Base-by-base conservation (phyloP, 2,888 invertebrate species). In the Merodon equestris region DNA sequence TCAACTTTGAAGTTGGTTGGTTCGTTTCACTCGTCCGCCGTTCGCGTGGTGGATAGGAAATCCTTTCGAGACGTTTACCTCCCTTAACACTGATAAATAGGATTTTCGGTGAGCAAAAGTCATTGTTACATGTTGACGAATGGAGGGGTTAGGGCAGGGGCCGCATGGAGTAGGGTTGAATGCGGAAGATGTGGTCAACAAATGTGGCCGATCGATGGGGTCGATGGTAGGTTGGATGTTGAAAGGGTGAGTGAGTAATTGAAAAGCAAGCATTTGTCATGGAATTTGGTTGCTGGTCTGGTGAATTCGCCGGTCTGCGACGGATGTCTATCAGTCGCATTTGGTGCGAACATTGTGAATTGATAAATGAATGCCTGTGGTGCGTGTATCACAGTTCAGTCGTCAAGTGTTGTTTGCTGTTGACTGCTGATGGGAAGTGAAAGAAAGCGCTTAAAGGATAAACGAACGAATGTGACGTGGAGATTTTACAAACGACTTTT, bases 191-290 rank as follows among this genome's bases (percentile, higher is more conserved):
- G 40, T 56, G 34, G 40, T 50, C 40, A 42, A 17, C 9, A 27
- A 27, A 27, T 27, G 40, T 38, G 38, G 10, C 17, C 4, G 56
- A 10, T 1, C 38, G n/a, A 38, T 14, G 45, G 57, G 51, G 13
- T 42, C 48, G 27, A 19, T 4, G 40, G 18, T 7, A 13, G 12
- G 18, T 18, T 9, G 27, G n/a, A n/a, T 40, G 53, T 1, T 38
- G 9, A 1, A 53, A 17, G 15, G 50, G 18, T 15, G 47, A 36
- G 19, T 70, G 61, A 58, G 77, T 79, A 73, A 79, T 73, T 79
- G 73, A 79, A 73, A 58, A 58, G 57, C 17, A 54, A 72, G 61
- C 67, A 79, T 79, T 79, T 73, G 67, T 68, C 77, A 68, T 67
- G 67, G 19, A 48, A 68, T 68, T 79, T 68, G 57, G 60, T 51